Evolutionary conservation across 2,888 invertebrate genomes (phyloP).

Genomic region (Microctonus aethiopoides): DNA sequence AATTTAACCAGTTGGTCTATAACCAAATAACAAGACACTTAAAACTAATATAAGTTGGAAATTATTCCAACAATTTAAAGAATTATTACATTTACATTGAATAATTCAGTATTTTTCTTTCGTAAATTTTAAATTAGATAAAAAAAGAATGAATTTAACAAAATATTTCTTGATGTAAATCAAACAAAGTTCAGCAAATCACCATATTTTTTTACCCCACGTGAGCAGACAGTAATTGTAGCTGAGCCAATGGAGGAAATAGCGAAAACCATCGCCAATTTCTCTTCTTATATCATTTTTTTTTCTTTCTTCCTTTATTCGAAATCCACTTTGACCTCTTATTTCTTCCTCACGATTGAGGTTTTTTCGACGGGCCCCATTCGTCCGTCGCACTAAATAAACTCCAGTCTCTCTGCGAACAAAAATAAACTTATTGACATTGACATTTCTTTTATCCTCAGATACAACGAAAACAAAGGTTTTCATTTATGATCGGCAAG

Average conservation of each 20-base stretch:
- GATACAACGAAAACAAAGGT: not conserved
- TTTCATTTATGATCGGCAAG: not conserved
- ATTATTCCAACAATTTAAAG: too few relatives aligned
- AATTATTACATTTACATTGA: too few relatives aligned
- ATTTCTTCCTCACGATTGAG: constrained; percentile 19
- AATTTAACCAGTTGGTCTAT: too few relatives aligned
- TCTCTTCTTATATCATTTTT: not conserved
- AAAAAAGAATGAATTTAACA: too few relatives aligned
- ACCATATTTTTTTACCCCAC: too few relatives aligned
- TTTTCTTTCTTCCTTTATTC: not conserved
- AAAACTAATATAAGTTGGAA: too few relatives aligned
- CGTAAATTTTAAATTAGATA: too few relatives aligned
- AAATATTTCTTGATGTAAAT: too few relatives aligned
- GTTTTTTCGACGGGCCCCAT: constrained; percentile 51
- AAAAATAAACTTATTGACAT: constrained; percentile 29
- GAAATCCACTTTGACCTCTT: not conserved
- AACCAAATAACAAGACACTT: too few relatives aligned
- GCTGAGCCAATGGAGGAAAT: not conserved
- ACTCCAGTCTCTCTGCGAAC: constrained; percentile 50
- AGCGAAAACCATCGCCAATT: not conserved
- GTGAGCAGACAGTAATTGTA: not conserved
- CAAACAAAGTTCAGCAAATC: too few relatives aligned
- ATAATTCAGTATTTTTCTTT: too few relatives aligned
- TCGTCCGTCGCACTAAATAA: constrained; percentile 48
- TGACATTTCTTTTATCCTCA: constrained; percentile 2